These are phyloP conservation scores for Rhinophrynus dorsalis DNA, from an alignment of 2,797 vertebrate genomes.

Conservation along the genomic window DNA sequence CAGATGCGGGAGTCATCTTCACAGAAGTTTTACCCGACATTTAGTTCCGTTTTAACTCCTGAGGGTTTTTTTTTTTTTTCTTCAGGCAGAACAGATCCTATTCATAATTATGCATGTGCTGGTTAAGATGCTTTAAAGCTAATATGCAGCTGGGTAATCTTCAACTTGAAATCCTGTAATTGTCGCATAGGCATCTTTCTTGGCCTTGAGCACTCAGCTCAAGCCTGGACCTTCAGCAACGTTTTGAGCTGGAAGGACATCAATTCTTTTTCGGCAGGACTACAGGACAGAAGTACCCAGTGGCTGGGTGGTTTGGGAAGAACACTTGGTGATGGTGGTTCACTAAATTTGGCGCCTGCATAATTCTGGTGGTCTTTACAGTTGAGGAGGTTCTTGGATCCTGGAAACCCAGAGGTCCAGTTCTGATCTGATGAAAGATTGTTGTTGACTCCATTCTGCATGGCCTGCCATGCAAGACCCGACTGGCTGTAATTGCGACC, in stretches of 20 bases:
- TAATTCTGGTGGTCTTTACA: slow-evolving; percentile 85
- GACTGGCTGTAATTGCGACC: slow-evolving; percentile 73
- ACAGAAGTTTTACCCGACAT: slow-evolving; percentile 25
- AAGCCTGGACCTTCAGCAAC: slow-evolving; percentile 94
- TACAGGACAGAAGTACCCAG: slow-evolving; percentile 89
- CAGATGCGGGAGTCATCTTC: slow-evolving; percentile 25
- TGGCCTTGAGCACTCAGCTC: slow-evolving; percentile 53
- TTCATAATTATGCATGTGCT: slow-evolving; percentile 11
- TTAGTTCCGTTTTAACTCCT: slow-evolving; percentile 13
- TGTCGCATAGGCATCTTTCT: slow-evolving; percentile 23
- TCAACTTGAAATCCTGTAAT: slow-evolving; percentile 50
- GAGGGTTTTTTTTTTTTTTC: slow-evolving; percentile 16
- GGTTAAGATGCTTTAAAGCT: neutral
- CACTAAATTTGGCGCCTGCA: slow-evolving; percentile 95
- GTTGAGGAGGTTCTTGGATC: slow-evolving; percentile 78
- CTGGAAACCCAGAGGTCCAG: slow-evolving; percentile 82
- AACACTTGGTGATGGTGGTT: slow-evolving; percentile 93
- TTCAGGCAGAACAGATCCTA: slow-evolving; percentile 7
- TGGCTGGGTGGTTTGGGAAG: slow-evolving; percentile 95
- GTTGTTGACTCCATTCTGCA: slow-evolving; percentile 78
- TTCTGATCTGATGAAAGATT: slow-evolving; percentile 79
- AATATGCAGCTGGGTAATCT: slow-evolving; percentile 8
- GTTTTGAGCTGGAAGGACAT: slow-evolving; percentile 98
- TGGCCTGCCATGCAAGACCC: slow-evolving; percentile 86
- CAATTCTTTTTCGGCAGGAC: slow-evolving; percentile 87